Conservation (phyloP, 2,888 invertebrate species). For the Synergus laeviventris region DNA sequence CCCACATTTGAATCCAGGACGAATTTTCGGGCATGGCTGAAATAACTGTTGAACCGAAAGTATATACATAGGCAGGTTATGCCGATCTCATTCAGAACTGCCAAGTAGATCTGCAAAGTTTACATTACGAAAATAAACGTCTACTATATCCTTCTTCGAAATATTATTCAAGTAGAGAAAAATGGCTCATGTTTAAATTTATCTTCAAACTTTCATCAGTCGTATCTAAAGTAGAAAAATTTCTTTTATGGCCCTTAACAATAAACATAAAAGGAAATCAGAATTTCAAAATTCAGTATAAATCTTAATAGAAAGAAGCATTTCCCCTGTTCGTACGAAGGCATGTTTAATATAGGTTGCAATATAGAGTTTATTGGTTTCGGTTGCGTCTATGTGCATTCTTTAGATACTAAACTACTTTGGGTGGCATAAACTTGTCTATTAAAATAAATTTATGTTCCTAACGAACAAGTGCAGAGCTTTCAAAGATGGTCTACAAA, state of each 20-base stretch:
- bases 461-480: slow-evolving; percentile 1
- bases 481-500: background rate
- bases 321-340: background rate
- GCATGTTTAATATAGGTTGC: slow-evolving; percentile 9
- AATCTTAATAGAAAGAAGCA: background rate
- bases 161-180: background rate
- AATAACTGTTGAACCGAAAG: slow-evolving; percentile 33
- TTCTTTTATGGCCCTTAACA: too few species aligned
- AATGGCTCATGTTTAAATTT: background rate
- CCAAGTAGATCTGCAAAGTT: slow-evolving; percentile 54
- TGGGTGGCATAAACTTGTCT: slow-evolving; percentile 23
- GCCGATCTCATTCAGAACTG: slow-evolving; percentile 52
- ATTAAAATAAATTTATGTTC: slow-evolving; percentile 39
- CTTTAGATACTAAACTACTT: slow-evolving; percentile 26
- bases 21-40: slow-evolving; percentile 62
- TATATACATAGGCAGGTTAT: slow-evolving; percentile 45
- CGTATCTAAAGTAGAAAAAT: background rate
- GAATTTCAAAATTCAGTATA: background rate
- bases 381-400: slow-evolving; percentile 2
- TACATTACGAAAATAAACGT: slow-evolving; percentile 54
- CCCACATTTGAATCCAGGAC: slow-evolving; percentile 71
- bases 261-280: background rate
- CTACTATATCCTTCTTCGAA: background rate
- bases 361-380: background rate
- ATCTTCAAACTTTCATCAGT: background rate